phyloP scores from a whole-genome alignment of 2,797 vertebrate genomes.

The Mallotus villosus region DNA sequence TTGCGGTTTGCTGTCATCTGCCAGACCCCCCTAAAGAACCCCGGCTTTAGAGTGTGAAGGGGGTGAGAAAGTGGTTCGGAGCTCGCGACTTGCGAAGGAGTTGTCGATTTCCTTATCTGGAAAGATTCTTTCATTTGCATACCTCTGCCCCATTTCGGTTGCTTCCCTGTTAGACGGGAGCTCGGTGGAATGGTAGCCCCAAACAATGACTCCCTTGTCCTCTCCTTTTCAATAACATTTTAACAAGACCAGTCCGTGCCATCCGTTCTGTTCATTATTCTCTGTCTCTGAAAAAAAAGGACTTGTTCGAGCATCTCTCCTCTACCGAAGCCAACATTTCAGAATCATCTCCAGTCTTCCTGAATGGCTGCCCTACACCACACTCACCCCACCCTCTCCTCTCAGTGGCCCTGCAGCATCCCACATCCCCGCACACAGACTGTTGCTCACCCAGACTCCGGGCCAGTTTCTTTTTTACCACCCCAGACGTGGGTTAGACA shows the following conservation, averaged over 20 bases:
- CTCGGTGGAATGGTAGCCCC: neutral
- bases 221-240: neutral
- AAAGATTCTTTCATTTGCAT: neutral
- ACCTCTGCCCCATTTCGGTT: neutral
- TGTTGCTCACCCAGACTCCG: neutral
- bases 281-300: neutral
- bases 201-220: neutral
- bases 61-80: constrained; percentile 40
- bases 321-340: neutral
- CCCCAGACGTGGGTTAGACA: constrained; percentile 14
- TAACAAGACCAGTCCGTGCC: neutral
- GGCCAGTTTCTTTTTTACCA: neutral
- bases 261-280: neutral
- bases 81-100: constrained; percentile 40
- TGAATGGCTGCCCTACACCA: neutral
- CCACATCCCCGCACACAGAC: constrained; percentile 14
- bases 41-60: constrained; percentile 22
- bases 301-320: neutral
- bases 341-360: constrained; percentile 1
- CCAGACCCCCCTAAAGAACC: constrained; percentile 27
- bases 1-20: constrained; percentile 52
- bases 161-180: no score
- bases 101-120: constrained; percentile 14
- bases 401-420: neutral
- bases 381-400: constrained; percentile 1